Percentiles rank a stretch among this genome's conserved stretches.
phyloP scores from a whole-genome alignment of 1,140 invertebrate species.

The Drosophila elegans region DNA sequence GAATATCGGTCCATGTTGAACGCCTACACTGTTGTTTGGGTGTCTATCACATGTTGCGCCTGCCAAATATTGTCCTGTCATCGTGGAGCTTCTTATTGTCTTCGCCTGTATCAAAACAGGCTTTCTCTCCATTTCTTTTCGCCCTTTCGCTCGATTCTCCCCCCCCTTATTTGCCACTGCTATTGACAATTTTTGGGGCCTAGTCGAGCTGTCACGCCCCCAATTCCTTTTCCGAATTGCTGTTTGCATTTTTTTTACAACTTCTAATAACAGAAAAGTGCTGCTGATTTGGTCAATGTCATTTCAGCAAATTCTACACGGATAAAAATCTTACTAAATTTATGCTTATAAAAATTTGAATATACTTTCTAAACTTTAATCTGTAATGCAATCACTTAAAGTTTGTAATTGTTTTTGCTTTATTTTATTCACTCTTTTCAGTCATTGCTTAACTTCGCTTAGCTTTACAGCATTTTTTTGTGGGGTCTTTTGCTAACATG shows the following conservation, averaged over 20 bases:
- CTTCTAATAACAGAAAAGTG: conserved; percentile 80
- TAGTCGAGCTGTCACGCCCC: conserved; percentile 36
- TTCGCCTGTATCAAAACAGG: not conserved
- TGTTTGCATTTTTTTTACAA: conserved; percentile 58
- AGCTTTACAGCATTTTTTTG: not conserved
- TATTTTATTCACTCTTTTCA: not conserved
- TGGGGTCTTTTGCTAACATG: conserved; percentile 3
- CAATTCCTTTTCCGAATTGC: conserved; percentile 2
- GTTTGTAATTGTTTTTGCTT: not conserved
- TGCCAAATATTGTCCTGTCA: conserved; percentile 61
- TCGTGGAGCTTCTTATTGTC: conserved; percentile 36
- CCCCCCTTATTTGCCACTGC: not conserved
- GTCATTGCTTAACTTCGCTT: conserved; percentile 4
- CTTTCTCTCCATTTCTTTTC: not conserved
- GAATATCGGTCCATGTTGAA: conserved; percentile 16
- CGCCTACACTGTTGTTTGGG: not conserved
- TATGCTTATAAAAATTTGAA: not conserved
- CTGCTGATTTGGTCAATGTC: conserved; percentile 74
- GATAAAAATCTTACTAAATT: not conserved
- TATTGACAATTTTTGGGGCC: conserved; percentile 26
- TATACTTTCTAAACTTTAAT: not conserved
- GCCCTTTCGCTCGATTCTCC: too few species aligned
- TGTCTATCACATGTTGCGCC: conserved; percentile 63
- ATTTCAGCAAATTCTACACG: conserved; percentile 51
- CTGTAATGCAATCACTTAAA: not conserved